A percentile compares a stretch with the other conserved stretches of the same genome.
Evolutionary conservation across 1,140 invertebrate genomes (phyloP).

Genomic region (Diachasmimorpha longicaudata): DNA sequence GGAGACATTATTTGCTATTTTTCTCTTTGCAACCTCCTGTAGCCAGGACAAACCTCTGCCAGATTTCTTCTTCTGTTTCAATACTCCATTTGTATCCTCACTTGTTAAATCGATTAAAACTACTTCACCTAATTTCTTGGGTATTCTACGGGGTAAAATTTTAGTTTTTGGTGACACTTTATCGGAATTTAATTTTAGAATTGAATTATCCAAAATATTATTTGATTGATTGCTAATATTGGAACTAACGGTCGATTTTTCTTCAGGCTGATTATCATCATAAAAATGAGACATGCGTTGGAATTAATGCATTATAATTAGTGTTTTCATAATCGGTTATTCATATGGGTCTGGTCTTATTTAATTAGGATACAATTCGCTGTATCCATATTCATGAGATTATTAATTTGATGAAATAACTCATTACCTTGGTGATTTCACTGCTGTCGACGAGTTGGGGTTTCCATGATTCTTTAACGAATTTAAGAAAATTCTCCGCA

Average conservation of each 20-base stretch:
- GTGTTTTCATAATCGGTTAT: background rate
- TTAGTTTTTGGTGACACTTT: conserved; percentile 18
- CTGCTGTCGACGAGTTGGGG: background rate
- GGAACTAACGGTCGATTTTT: conserved; percentile 27
- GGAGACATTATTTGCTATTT: background rate
- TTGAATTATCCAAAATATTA: background rate
- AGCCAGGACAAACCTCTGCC: conserved; percentile 43
- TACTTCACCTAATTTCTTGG: conserved; percentile 43
- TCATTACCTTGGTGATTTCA: conserved; percentile 18
- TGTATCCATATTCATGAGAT: background rate
- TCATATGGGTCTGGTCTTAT: background rate
- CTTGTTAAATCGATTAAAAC: conserved; percentile 52
- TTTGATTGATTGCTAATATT: conserved; percentile 8
- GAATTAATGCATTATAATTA: background rate
- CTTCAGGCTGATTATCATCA: conserved; percentile 38
- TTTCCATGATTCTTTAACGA: conserved; percentile 35
- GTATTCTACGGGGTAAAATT: conserved; percentile 28
- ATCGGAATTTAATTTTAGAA: background rate
- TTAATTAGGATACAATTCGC: background rate
- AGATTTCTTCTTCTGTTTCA: conserved; percentile 38
- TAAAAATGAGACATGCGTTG: conserved; percentile 16
- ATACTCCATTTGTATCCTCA: conserved; percentile 37
- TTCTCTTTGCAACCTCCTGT: conserved; percentile 39
- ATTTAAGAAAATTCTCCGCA: conserved; percentile 51
- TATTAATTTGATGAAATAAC: background rate